Evolutionary conservation across 2,113 vertebrate genomes (phyloP).

Genomic region (Ahaetulla prasina): DNA sequence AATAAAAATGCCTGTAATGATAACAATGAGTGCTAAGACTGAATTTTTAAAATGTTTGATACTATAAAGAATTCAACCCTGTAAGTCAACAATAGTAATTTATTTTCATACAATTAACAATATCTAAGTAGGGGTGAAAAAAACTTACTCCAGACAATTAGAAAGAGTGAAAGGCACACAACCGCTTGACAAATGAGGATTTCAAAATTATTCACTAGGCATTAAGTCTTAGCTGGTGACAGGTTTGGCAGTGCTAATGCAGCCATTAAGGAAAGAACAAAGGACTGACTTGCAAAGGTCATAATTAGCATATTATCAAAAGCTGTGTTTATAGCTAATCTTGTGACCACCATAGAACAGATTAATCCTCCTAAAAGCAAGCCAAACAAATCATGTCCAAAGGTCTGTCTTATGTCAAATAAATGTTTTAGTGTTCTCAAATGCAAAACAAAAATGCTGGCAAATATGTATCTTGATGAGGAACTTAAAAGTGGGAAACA

Average conservation of each 20-base stretch:
- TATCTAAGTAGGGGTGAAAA: not conserved
- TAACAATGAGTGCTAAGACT: not conserved
- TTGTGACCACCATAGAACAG: not conserved
- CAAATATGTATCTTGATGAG: not conserved
- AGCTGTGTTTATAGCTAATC: not conserved
- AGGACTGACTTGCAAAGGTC: not conserved
- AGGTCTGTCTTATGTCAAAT: constrained; percentile 17
- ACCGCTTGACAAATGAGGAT: not conserved
- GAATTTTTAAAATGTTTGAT: not conserved
- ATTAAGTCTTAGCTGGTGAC: not conserved
- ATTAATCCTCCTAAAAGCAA: constrained; percentile 14
- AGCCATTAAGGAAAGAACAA: constrained; percentile 20
- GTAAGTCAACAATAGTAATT: not conserved
- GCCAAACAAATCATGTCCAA: not conserved
- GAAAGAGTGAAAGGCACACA: constrained; percentile 14
- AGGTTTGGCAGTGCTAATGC: constrained; percentile 8
- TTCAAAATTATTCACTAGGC: not conserved
- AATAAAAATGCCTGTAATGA: not conserved
- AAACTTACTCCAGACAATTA: constrained; percentile 12
- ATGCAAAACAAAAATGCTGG: not conserved
- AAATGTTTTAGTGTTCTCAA: not conserved
- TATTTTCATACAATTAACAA: not conserved
- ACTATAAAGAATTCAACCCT: not conserved
- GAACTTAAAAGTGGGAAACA: not conserved
- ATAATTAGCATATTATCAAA: constrained; percentile 4